Base-by-base conservation (phyloP, 2,113 vertebrate species). In the Prolemur simus region DNA sequence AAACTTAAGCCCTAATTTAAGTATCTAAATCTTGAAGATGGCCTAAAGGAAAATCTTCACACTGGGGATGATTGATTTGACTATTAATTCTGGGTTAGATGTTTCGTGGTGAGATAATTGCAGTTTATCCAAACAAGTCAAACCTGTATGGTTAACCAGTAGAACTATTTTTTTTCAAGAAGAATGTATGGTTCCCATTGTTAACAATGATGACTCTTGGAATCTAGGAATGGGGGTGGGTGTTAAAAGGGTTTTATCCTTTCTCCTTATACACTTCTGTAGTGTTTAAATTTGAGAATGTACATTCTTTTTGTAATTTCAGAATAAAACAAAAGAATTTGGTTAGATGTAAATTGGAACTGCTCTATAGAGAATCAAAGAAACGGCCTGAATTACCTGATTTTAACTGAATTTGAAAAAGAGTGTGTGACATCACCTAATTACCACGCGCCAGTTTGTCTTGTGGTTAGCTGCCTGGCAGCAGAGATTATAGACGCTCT, bases 351-450 rank as follows among this genome's bases (percentile, higher is more conserved):
- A 78, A 95, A 23, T 56, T 54, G 6, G 20, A 88, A 71, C 42
- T 66, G 18, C 45, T 49, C 2, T 32, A 64, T 37, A 45, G 66
- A 81, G 29, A n/a, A 77, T 82, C 80, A 82, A 66, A 39, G 23
- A 81, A 92, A 64, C 52, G 29, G 27, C 49, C 63, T 45, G 64
- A 66, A 18, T 88, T 18, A 80, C 13, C 87, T 84, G 25, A 89
- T 80, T 87, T 73, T 71, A 89, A 74, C 39, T 74, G 56, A 93
- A 80, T 92, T 92, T 95, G 63, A 49, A 89, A 87, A 96, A 84
- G 63, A 47, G 39, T 5, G 0, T 25, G 60, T 82, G n/a, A 76
- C 8, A 32, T 60, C 25, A 91, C 60, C 56, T 81, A 64, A 47
- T 74, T 42, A 58, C 12, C 64, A 76, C 8, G 9, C 52, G 23